These are phyloP conservation scores for Semotilus atromaculatus DNA, from an alignment of 2,797 vertebrate genomes.

Conservation along the genomic window DNA sequence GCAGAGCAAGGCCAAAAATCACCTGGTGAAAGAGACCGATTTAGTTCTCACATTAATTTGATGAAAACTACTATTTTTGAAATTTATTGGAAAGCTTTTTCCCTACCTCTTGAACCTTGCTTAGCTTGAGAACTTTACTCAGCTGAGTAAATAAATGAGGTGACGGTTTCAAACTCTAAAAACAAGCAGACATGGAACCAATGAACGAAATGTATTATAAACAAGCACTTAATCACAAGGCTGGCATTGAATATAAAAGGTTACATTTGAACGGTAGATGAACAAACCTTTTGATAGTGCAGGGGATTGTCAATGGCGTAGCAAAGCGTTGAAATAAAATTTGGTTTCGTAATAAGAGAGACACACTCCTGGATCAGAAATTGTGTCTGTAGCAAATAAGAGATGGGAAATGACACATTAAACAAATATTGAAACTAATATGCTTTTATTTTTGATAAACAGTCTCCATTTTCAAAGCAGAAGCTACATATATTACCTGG, in stretches of 20 bases:
- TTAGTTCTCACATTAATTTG: not conserved
- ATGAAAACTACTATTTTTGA: not conserved
- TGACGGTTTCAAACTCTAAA: conserved; percentile 95
- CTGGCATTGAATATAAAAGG: not conserved
- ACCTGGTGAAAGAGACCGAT: conserved; percentile 77
- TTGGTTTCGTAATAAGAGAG: conserved; percentile 98
- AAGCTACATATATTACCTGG: conserved; percentile 84
- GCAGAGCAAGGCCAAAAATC: conserved; percentile 97
- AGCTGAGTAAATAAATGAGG: conserved; percentile 96
- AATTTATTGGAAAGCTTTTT: not conserved
- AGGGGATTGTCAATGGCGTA: conserved; percentile 99
- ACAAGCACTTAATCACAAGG: not conserved
- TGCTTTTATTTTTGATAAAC: not conserved
- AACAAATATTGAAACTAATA: conserved; percentile 3
- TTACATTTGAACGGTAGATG: not conserved
- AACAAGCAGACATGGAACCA: not conserved
- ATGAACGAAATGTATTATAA: not conserved
- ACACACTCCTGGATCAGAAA: conserved; percentile 99
- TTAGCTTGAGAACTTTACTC: conserved; percentile 99
- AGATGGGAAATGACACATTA: conserved; percentile 9
- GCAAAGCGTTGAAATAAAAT: conserved; percentile 98
- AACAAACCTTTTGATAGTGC: conserved; percentile 98
- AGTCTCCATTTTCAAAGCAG: not conserved
- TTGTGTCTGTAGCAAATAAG: conserved; percentile 86
- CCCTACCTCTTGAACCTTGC: conserved; percentile 98